Base-by-base conservation (phyloP, 2,113 vertebrate genomes). In the Corvus cornix region DNA sequence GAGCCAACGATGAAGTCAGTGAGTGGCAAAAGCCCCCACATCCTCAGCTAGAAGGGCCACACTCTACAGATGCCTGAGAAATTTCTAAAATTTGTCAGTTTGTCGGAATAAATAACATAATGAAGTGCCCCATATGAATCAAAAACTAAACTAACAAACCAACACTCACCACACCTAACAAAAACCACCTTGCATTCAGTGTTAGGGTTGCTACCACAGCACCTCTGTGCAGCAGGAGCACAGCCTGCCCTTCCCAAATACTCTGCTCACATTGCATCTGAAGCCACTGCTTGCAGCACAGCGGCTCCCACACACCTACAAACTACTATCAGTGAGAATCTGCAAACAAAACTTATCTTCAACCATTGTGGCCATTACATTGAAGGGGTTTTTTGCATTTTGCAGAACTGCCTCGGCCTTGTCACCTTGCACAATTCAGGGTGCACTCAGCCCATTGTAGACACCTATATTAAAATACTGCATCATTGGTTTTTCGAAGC, bases 281-380 rank as follows among this genome's bases (percentile, higher is more conserved):
- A 35, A 74, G 27, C n/a, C 44, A 19, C 2, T 35, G 41, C 82
- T 63, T 46, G 12, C 46, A 62, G 27, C n/a, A 58, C 59, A 84
- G 49, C 0, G 0, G 26, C 37, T 76, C 27, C 49, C 56, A 37
- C 6, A 8, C 12, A 6, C 23, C 17, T 46, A 6, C 7, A 10
- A 74, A 62, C 10, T 31, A 5, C 23, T 30, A 1, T 14, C 10
- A 68, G 8, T 7, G 31, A 56, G 30, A 51, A 64, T 14, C 7
- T 81, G 44, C 14, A 23, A 59, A 63, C 44, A 35, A 55, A 8
- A 1, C 20, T 12, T 19, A 15, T 2, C 8, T 46, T 56, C 37
- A 35, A 3, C 7, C 43, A 43, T 6, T 21, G 18, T 3, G 11
- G n/a, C 17, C 2, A 0, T 12, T 55, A 51, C 43, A 68, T 27